Evolutionary conservation across 2,888 invertebrate species (phyloP).

Genomic region (Coenonympha arcania): DNA sequence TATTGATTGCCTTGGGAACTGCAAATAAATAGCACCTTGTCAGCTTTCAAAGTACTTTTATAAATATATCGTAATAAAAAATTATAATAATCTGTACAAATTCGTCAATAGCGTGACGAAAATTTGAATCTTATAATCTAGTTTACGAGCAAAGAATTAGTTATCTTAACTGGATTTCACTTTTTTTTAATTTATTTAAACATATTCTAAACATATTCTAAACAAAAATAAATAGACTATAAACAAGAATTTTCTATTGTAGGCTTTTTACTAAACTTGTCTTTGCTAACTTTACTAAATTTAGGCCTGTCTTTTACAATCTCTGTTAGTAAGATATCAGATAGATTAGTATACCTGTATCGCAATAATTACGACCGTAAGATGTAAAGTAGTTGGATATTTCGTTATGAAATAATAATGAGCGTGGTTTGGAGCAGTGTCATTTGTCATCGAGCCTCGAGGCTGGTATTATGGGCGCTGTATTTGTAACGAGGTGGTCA

Average conservation of each 20-base stretch:
- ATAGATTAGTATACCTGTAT: not conserved
- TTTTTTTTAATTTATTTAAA: no score
- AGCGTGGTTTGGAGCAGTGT: conserved; percentile 22
- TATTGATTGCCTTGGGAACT: not conserved
- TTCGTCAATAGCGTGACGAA: not conserved
- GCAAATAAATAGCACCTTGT: not conserved
- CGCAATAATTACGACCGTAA: not conserved
- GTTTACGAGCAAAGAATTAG: no score
- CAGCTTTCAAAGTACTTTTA: not conserved
- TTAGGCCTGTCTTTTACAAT: no score
- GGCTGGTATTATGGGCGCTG: conserved; percentile 25
- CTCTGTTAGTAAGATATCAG: no score
- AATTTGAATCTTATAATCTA: not conserved
- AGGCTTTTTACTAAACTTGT: no score
- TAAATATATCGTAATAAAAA: not conserved
- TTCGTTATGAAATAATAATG: conserved; percentile 13
- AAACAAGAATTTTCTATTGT: no score
- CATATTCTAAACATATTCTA: no score
- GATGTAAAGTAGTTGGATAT: not conserved
- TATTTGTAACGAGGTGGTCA: conserved; percentile 52
- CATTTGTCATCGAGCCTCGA: conserved; percentile 26
- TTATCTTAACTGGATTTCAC: no score
- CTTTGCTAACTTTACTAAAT: no score
- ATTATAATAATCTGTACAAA: not conserved
- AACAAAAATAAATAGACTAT: no score